These are phyloP conservation scores for Sinocyclocheilus rhinocerous DNA, from an alignment of 2,113 vertebrate genomes.

Conservation along the genomic window DNA sequence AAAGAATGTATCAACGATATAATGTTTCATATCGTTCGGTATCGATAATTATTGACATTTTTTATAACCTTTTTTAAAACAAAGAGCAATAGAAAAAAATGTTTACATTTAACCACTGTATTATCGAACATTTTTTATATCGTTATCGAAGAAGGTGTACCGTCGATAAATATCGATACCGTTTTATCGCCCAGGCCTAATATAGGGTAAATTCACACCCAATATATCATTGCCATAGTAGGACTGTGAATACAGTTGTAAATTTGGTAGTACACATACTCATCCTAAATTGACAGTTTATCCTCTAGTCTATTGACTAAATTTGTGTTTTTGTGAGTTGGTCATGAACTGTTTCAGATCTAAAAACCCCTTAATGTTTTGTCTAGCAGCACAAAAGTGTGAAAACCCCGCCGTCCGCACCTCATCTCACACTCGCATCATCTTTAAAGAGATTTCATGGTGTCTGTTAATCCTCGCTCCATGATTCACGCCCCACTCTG, in stretches of 20 bases:
- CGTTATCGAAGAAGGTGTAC: too few relatives aligned
- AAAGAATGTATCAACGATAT: too few relatives aligned
- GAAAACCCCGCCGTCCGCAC: not conserved
- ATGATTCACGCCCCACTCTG: not conserved
- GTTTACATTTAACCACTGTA: too few relatives aligned
- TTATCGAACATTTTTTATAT: too few relatives aligned
- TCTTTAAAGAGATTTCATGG: conserved; percentile 48
- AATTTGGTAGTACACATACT: not conserved
- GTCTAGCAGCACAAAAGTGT: conserved; percentile 36
- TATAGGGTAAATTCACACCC: not conserved
- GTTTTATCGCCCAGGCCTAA: not conserved
- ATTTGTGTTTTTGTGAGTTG: not conserved
- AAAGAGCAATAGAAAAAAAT: too few relatives aligned
- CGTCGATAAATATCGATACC: too few relatives aligned
- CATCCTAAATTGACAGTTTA: not conserved
- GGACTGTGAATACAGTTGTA: not conserved
- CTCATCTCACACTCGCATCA: conserved; percentile 3
- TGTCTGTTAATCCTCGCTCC: conserved; percentile 68
- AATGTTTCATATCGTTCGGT: too few relatives aligned
- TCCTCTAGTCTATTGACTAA: not conserved
- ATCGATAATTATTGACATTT: too few relatives aligned
- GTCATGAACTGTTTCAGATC: not conserved
- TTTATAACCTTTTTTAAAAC: too few relatives aligned
- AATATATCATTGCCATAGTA: not conserved
- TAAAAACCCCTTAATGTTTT: conserved; percentile 23